These are phyloP conservation scores for Halichoerus grypus DNA, from an alignment of 2,113 vertebrate genomes.

Conservation along the genomic window DNA sequence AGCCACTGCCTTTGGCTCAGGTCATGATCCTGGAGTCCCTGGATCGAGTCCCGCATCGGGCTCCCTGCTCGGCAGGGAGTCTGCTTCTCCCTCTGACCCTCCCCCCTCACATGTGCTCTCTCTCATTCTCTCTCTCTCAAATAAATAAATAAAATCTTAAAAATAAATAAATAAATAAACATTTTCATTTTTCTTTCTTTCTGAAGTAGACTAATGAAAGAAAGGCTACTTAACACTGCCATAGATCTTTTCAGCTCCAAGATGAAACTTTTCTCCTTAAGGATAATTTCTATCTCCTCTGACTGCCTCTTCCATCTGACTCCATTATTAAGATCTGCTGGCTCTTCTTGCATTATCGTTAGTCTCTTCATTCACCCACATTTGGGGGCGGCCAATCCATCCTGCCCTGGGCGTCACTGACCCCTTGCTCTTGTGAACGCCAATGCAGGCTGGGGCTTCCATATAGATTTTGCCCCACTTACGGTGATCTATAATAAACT, in stretches of 20 bases:
- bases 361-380: background rate
- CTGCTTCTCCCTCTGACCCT: no score
- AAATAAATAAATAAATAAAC: background rate
- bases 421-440: background rate
- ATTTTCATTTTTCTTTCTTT: slow-evolving; percentile 42
- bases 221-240: slow-evolving; percentile 1
- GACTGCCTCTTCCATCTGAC: background rate
- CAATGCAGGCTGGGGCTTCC: background rate
- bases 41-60: no score
- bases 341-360: background rate
- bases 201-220: slow-evolving; percentile 30
- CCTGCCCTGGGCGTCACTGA: background rate
- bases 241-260: background rate
- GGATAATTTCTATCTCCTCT: background rate
- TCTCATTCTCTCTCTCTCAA: no score
- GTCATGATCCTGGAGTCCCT: no score
- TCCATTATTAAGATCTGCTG: background rate
- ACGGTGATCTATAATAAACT: background rate
- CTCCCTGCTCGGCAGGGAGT: no score
- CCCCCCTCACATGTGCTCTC: no score
- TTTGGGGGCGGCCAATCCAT: background rate
- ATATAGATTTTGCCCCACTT: background rate
- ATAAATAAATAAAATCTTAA: no score
- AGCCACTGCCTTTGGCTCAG: no score
- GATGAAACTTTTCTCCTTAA: background rate